These are phyloP conservation scores for Tetramorium simillimum DNA, from an alignment of 1,140 invertebrate species.

Conservation along the genomic window DNA sequence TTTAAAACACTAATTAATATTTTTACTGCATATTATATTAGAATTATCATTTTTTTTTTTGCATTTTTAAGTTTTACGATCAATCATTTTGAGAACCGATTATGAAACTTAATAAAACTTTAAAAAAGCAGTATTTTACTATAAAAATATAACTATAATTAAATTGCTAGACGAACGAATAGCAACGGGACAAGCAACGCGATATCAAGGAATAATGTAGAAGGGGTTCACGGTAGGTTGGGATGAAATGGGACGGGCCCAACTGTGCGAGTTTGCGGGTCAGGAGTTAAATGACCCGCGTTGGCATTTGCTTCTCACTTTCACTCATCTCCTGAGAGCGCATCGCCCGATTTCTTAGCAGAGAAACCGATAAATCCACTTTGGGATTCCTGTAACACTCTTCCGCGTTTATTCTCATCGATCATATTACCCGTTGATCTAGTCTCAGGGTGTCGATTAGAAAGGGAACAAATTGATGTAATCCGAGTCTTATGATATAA, in stretches of 20 bases:
- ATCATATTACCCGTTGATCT: not conserved
- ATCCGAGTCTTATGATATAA: conserved; percentile 29
- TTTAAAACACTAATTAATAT: not conserved
- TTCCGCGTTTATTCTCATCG: conserved; percentile 28
- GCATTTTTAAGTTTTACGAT: not conserved
- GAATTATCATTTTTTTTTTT: conserved; percentile 5
- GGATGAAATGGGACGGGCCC: conserved; percentile 54
- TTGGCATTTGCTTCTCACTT: conserved; percentile 85
- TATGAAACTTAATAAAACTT: not conserved
- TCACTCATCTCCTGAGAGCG: conserved; percentile 81
- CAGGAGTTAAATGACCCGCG: conserved; percentile 85
- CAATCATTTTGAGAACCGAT: not conserved
- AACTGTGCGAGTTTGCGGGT: conserved; percentile 80
- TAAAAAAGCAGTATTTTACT: not conserved
- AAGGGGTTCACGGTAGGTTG: conserved; percentile 51
- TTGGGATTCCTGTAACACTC: not conserved
- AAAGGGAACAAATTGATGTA: conserved; percentile 31
- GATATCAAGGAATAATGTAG: not conserved
- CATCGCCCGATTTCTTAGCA: conserved; percentile 35
- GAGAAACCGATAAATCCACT: conserved; percentile 63
- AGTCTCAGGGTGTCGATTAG: conserved; percentile 15
- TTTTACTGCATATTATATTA: not conserved
- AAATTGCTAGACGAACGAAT: not conserved
- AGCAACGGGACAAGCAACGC: conserved; percentile 32
- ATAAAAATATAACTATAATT: not conserved